phyloP scores from a whole-genome alignment of 2,113 vertebrate species.

The Mola mola region DNA sequence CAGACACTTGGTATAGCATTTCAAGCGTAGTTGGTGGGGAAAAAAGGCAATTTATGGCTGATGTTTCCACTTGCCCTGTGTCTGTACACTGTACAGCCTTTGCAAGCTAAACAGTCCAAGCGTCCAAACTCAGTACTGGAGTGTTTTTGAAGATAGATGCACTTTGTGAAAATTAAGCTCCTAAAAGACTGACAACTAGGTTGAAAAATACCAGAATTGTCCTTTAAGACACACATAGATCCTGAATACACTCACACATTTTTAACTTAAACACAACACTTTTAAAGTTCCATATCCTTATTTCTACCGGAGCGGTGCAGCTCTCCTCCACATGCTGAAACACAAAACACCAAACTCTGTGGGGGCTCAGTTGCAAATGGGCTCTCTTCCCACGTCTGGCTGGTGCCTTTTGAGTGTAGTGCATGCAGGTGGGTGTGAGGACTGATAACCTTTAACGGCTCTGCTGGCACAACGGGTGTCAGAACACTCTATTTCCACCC shows the following conservation, averaged over 20 bases:
- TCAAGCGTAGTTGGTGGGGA: no score
- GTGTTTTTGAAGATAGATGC: no score
- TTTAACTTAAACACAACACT: conserved; percentile 7
- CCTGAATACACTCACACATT: neutral
- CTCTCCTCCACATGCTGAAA: neutral
- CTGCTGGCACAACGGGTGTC: conserved; percentile 42
- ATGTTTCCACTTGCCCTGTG: no score
- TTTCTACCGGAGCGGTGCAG: conserved; percentile 22
- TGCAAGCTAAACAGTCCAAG: no score
- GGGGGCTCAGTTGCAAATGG: conserved; percentile 9
- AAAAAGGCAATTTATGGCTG: no score
- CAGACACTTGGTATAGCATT: no score
- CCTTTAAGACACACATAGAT: conserved; percentile 24
- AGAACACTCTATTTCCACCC: conserved; percentile 54
- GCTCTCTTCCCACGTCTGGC: conserved; percentile 39
- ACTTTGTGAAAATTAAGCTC: no score
- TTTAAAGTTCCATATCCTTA: conserved; percentile 35
- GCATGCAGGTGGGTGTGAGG: conserved; percentile 21
- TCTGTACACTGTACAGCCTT: no score
- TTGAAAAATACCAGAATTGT: no score
- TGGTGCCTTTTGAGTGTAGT: neutral
- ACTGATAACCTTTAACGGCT: conserved; percentile 27
- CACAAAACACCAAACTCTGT: neutral
- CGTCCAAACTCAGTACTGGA: no score
- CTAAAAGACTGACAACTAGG: no score